Evolutionary conservation across 2,797 vertebrate genomes (phyloP), one percentile per base, ranked within the genome.

Genomic region (Brachymystax lenok): DNA sequence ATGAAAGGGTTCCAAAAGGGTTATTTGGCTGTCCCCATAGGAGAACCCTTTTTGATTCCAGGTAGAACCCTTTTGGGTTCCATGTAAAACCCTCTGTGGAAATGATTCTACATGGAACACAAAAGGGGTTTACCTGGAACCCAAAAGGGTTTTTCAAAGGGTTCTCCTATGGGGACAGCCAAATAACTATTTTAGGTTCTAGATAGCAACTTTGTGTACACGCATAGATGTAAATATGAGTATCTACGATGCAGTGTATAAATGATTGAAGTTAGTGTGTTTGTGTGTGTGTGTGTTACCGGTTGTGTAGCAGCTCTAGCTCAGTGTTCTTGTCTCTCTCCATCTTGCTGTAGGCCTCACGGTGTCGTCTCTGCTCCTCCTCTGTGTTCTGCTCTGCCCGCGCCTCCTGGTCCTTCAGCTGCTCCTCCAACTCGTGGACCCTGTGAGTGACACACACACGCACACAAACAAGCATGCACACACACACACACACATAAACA

Each of bases 341-440:
- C 81, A 98, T 94, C 87, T 97, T 97, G 91, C 81, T 91, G 82
- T 95, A 97, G 78, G 94, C 92, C 81, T 99, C 97, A 10, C 96
- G 82, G 76, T 99, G 97, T 72, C 96, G 93, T 80, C 95, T 95
- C 6, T 93, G 86, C 79, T 95, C 96, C 71, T 95, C 95, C 76
- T 95, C 95, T 86, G 96, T 87, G 2, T 88, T 92, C 83, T 97
- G 95, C 54, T 98, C 95, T 0, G 96, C 95, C 5, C 93, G 94
- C 2, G 94, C 93, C 92, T 99, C 98, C 90, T 99, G 97, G 80
- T 99, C 98, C 89, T 98, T 99, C 83, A 99, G 83, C 83, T 97
- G 95, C 90, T 99, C 98, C 89, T 99, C 98, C 73, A 99, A 89
- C 80, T 98, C 98, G 7, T 99, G 92, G 71, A 99, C 97, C 91